Base-by-base conservation (phyloP, 2,113 vertebrate species). In the Eptesicus fuscus region DNA sequence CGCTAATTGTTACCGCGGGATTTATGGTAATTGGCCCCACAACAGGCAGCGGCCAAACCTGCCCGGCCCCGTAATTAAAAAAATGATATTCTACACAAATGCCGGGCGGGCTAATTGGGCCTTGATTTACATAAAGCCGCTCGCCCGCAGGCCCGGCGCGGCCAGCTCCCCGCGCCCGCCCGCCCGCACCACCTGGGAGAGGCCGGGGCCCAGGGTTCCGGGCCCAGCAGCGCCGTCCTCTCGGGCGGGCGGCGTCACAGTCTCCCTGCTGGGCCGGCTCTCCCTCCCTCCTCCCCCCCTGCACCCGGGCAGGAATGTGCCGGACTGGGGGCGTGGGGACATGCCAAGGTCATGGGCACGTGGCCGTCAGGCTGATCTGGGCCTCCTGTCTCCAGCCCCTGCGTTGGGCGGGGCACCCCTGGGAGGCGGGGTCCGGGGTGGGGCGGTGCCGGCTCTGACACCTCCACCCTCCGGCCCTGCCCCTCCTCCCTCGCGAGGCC, bases 21-120 rank as follows among this genome's bases (percentile, higher is more conserved):
- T 99, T 99, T 99, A 99, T 99, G 99, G 99, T 99, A 99, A 99
- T 99, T 99, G 99, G 98, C 98, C 99, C 98, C 98, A 99, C 99
- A 99, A 99, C 98, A 98, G 98, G 98, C 99, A 98, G 96, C 97
- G 91, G 97, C 98, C 98, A 95, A 98, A 98, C 98, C 98, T 97
- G 95, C 98, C 98, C 93, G 97, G 98, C 96, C 97, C 82, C 92
- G 98, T 98, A 98, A 99, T 99, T 99, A 98, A 98, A 99, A 98
- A 98, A 98, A 98, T 98, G 71, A 99, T 98, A 98, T 98, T 98
- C 98, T 96, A 98, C 98, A 97, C 97, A 98, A 98, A 98, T 85
- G 95, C 96, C 95, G 97, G 97, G 85, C 1, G 93, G 83, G 96
- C 98, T 99, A 99, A 99, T 99, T 99, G 99, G 98, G 96, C 84